phyloP scores from a whole-genome alignment of 2,113 vertebrate genomes.

The Micromys minutus region DNA sequence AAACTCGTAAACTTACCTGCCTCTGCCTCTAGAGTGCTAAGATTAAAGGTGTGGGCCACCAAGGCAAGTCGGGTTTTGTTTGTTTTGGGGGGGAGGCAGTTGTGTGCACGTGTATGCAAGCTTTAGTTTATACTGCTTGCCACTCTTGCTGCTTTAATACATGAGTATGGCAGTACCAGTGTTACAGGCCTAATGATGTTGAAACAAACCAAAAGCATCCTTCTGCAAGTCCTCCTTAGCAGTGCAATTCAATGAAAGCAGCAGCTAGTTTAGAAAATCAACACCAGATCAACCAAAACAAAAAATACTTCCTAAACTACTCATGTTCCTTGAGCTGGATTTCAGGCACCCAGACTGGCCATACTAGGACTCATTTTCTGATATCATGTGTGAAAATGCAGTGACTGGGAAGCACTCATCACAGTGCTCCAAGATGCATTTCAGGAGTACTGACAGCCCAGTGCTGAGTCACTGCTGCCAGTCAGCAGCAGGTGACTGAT shows the following conservation, averaged over 20 bases:
- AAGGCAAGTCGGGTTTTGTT: neutral
- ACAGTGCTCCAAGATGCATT: neutral
- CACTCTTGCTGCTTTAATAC: constrained; percentile 33
- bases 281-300: constrained; percentile 34
- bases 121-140: neutral
- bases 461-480: neutral
- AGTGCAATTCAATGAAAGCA: neutral
- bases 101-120: neutral
- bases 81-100: neutral
- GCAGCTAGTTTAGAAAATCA: constrained; percentile 11
- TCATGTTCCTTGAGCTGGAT: constrained; percentile 42
- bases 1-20: neutral
- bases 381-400: neutral
- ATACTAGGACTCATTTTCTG: constrained; percentile 24
- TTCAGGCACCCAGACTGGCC: neutral
- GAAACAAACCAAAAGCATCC: constrained; percentile 17
- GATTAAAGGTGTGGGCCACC: neutral
- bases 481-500: neutral
- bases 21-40: neutral
- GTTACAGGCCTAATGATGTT: neutral
- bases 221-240: constrained; percentile 5
- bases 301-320: constrained; percentile 2
- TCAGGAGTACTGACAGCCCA: neutral
- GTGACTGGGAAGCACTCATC: constrained; percentile 13
- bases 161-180: neutral